Base-by-base conservation (phyloP, 2,797 vertebrate species). In the Megaceryle alcyon region DNA sequence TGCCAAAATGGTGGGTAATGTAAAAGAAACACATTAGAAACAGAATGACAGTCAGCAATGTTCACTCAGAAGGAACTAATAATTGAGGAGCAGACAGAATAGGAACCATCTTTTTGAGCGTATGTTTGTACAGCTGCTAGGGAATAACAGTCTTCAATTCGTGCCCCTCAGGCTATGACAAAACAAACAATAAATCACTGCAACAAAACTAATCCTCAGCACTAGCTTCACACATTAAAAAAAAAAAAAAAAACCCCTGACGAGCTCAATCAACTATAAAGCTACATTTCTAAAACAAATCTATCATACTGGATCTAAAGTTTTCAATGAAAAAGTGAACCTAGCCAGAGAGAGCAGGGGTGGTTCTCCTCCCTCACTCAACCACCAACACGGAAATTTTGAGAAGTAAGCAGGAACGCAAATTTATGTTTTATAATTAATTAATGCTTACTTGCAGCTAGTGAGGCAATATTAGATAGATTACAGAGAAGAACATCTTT, bases 51-150 rank as follows among this genome's bases (percentile, higher is more conserved):
- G 89, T 89, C 83, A 95, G 56, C 93, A 92, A 57, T 59, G 86
- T 33, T 94, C 94, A 89, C 71, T 91, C 90, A 93, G 75, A 96
- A 87, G 88, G 82, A 92, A 91, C 82, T 43, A 84, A 86, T 79
- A 94, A 90, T 49, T 85, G 90, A 92, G 87, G 15, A 90, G 49
- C 48, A 77, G 80, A 95, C 2, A 94, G 63, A 94, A 94, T 28
- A 86, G 59, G 51, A 90, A 61, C 63, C 56, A 95, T 95, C 86
- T 70, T 93, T 79, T 84, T 80, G 51, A 73, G 63, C 0, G 0
- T 66, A 60, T 86, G 77, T 94, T 95, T 94, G 63, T 84, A 88
- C 91, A 97, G 94, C 85, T 94, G 91, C 85, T 77, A 77, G 56
- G 48, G 44, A 92, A 43, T 59, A 86, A 46, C 65, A 94, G 66